A percentile compares a stretch with the other conserved stretches of the same genome.
Conservation (phyloP, 1,140 invertebrate genomes). For the Nasonia longicornis region DNA sequence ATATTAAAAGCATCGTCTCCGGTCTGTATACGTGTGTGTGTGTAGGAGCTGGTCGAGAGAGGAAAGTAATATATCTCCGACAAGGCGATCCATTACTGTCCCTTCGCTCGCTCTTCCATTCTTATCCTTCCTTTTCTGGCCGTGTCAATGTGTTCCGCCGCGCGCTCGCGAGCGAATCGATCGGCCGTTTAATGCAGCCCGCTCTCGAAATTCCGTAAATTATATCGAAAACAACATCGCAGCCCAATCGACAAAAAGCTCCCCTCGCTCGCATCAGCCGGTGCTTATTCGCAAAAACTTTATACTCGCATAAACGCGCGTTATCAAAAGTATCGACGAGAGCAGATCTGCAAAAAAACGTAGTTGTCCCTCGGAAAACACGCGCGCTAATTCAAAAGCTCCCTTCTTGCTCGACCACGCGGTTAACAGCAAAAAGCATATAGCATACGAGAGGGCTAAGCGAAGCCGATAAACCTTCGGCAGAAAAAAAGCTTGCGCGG, state of each 20-base stretch:
- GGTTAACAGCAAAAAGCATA: neutral
- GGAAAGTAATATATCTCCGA: conserved; percentile 1
- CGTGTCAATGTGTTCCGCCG: neutral
- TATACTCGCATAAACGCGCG: no score
- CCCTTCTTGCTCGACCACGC: neutral
- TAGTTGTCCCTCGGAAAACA: neutral
- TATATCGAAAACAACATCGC: neutral
- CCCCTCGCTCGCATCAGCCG: no score
- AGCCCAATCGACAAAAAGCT: neutral
- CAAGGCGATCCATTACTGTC: neutral
- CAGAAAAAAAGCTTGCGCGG: conserved; percentile 1
- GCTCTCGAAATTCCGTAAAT: neutral
- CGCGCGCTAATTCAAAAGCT: neutral
- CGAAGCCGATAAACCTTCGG: neutral
- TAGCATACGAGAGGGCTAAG: neutral
- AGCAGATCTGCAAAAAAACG: no score
- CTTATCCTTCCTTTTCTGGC: neutral
- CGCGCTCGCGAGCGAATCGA: neutral
- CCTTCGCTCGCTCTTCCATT: neutral
- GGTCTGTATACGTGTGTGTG: neutral
- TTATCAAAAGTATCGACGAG: no score
- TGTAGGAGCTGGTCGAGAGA: neutral
- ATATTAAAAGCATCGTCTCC: neutral
- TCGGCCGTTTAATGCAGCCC: neutral
- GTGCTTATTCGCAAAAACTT: no score